phyloP scores from a whole-genome alignment of 2,113 vertebrate species.

The Nansenia antarctica region DNA sequence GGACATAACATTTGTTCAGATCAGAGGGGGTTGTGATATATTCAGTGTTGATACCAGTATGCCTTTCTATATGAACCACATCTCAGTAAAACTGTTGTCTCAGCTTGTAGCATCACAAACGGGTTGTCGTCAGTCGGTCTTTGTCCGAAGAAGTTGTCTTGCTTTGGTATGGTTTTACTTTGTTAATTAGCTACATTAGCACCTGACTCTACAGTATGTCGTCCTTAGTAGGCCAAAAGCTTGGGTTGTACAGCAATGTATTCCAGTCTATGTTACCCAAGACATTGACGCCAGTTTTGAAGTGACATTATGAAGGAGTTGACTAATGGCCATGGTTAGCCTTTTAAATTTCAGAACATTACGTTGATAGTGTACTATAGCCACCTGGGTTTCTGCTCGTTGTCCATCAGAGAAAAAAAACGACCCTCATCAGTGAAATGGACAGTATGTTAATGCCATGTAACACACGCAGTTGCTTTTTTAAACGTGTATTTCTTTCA shows the following conservation, averaged over 20 bases:
- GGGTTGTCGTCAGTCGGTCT: neutral
- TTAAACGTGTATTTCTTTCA: too few species aligned
- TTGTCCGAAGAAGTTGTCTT: neutral
- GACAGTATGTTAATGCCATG: neutral
- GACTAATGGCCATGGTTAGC: neutral
- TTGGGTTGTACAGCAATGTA: neutral
- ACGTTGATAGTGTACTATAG: neutral
- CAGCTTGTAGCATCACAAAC: constrained; percentile 40
- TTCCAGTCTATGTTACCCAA: neutral
- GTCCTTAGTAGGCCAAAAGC: neutral
- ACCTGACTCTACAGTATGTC: neutral
- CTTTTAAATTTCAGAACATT: neutral
- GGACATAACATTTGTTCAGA: neutral
- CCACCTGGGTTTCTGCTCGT: neutral
- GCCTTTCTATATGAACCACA: constrained; percentile 41
- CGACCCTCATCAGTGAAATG: neutral
- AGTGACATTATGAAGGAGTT: neutral
- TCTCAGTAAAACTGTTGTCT: constrained; percentile 27
- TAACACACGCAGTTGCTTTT: neutral
- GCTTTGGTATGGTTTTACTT: neutral
- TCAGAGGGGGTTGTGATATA: constrained; percentile 12
- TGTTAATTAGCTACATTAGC: neutral
- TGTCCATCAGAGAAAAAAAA: neutral
- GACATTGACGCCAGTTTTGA: neutral
- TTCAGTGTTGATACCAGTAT: constrained; percentile 33